Conservation (phyloP, 37 sponge, comb jelly and placozoan genomes). For the Theonella swinhoei region DNA sequence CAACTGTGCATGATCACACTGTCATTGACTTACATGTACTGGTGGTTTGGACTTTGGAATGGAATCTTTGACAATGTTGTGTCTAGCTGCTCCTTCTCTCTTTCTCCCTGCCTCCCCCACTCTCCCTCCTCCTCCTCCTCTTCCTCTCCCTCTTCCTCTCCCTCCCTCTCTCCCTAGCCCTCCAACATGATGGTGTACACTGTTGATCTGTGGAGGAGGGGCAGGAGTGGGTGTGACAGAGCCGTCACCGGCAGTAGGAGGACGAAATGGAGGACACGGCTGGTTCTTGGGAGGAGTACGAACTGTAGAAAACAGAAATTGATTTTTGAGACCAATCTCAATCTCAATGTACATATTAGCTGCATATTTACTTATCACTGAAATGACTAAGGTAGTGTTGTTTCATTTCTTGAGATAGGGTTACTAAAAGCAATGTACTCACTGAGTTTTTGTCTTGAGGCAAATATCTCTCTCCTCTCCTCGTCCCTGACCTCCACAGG, state of each 20-base stretch:
- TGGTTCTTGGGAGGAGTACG: conserved; percentile 63
- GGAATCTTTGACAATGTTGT: neutral
- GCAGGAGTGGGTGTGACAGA: neutral
- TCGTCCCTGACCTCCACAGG: conserved; percentile 55
- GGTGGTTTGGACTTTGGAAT: neutral
- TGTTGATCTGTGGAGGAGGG: neutral
- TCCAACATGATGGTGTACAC: neutral
- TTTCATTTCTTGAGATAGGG: too few species aligned
- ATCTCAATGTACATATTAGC: too few species aligned
- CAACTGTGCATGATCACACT: too few species aligned
- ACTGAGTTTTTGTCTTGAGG: conserved; percentile 56
- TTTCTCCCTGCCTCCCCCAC: neutral
- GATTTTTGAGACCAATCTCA: neutral
- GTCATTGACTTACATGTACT: neutral
- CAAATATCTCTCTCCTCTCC: conserved; percentile 52
- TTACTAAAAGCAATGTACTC: too few species aligned
- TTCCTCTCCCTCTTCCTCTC: neutral
- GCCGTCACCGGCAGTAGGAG: conserved; percentile 10
- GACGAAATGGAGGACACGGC: conserved; percentile 6
- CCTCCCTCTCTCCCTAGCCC: neutral
- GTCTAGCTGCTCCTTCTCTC: neutral
- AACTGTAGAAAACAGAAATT: conserved; percentile 23
- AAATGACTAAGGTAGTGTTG: too few species aligned
- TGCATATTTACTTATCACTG: too few species aligned
- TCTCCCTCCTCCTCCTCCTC: neutral